Evolutionary conservation across 1,140 invertebrate species (phyloP), one percentile per base, ranked within the genome.

Genomic region (Halictus rubicundus): DNA sequence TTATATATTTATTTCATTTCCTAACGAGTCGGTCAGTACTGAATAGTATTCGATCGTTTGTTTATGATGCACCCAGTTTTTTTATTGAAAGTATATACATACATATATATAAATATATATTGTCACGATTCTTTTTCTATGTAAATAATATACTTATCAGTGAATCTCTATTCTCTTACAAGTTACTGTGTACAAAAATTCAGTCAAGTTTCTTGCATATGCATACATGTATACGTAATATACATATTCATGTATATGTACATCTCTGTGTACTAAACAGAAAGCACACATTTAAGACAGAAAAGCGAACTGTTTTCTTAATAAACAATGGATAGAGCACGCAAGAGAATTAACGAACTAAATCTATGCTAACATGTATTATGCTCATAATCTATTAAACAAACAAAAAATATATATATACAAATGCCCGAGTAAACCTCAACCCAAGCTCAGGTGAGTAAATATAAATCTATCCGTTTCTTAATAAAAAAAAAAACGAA

Each of bases 371-470:
- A 75, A 82, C 52, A 70, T 81, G 72, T 72, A 78, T 68, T 79
- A 75, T 59, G 73, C 68, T 82, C 54, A 39, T 78, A 57, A 82
- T 87, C 74, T 84, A 82, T 84, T 84, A 80, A 57, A 57, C 54
- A 57, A 57, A 57, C 7, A 3, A 57, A 7, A 57, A n/a, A 57
- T 19, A 46, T 46, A 52, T 52, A 52, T 19, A 52, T 68, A 85
- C 82, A 89, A 91, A 90, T 87, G 89, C 83, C 90, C 90, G 90
- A 90, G 89, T 89, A 90, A 83, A 89, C 90, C 87, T 87, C 91
- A 90, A 89, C 88, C 78, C 86, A 85, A 87, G 81, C 74, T 88
- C 90, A 91, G 90, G 90, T 91, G 91, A 91, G 90, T 91, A 91
- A 91, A 88, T 87, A 90, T 86, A 85, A 90, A 91, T 91, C 82